Evolutionary conservation across 2,113 vertebrate genomes (phyloP), one percentile per base, ranked within the genome.

Genomic region (Elaphurus davidianus): DNA sequence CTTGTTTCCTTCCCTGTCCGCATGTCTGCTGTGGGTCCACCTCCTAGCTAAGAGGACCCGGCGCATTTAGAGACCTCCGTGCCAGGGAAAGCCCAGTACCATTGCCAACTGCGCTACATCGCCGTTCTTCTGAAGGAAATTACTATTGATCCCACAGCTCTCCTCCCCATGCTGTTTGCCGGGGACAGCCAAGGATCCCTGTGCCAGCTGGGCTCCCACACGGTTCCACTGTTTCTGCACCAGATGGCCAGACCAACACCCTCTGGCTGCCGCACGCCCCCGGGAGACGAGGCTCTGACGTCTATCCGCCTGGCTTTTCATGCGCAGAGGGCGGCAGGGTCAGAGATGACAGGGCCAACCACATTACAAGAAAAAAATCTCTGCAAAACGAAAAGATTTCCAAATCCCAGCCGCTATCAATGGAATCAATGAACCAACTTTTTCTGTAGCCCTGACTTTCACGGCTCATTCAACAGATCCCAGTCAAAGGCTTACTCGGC

Each of bases 211-310:
- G 98, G 95, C 90, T 96, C 98, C 54, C 85, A 21, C 90, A 95
- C 97, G 92, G 97, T 98, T 97, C 96, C 45, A 95, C 98, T 7
- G 0, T 0, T 76, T 91, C 97, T 59, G 95, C 28, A 2, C 97
- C 98, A 99, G 98, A 99, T 99, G 98, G 99, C 97, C 30, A 52
- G 97, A 98, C 97, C 98, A 97, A 98, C 13, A 0, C 2, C 0
- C 97, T 97, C 97, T 98, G 97, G 97, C 98, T 99, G 98, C 98
- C 97, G 94, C 90, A 64, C 95, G 92, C 98, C 98, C 98, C 98
- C 0, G 0, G 52, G 97, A 98, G 96, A 62, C 0, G 71, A 92
- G 98, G 96, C 98, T 98, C 97, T 98, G 98, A 98, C 95, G 98
- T 83, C 2, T 96, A 97, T 96, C 91, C 84, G 83, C 92, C 98